Evolutionary conservation across 2,113 vertebrate genomes (phyloP).

Genomic region (Crypturellus undulatus): DNA sequence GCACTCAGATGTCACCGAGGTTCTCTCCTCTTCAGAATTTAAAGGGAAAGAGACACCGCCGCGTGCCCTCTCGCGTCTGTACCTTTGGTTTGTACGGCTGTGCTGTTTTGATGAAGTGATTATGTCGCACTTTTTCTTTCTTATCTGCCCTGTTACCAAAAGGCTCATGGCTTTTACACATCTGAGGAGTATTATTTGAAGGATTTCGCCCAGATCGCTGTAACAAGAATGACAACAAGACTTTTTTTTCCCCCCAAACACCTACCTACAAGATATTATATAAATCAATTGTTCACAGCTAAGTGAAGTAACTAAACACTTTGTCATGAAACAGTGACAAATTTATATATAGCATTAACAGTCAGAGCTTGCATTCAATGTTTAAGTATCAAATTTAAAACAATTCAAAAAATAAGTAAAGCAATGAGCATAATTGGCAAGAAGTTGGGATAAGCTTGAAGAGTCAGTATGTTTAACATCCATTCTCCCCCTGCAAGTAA

Average conservation of each 20-base stretch:
- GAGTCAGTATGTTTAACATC: not conserved
- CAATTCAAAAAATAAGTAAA: not conserved
- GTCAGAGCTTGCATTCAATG: not conserved
- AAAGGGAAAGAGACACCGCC: not conserved
- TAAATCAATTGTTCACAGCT: not conserved
- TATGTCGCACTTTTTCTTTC: conserved; percentile 96
- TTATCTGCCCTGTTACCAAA: conserved; percentile 97
- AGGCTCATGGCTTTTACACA: conserved; percentile 91
- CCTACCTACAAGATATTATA: not conserved
- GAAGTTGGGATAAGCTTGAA: not conserved
- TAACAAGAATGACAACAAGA: not conserved
- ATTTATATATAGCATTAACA: not conserved
- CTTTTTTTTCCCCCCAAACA: not conserved
- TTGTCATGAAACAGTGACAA: not conserved
- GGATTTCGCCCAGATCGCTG: conserved; percentile 92
- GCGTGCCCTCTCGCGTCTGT: not conserved
- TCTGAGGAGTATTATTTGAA: conserved; percentile 86
- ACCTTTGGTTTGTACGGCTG: conserved; percentile 99
- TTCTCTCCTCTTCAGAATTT: not conserved
- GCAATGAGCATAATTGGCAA: not conserved
- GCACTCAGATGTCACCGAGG: not conserved
- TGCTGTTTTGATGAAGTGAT: conserved; percentile 99
- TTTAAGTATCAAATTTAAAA: not conserved
- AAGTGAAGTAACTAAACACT: not conserved
- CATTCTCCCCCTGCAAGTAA: not conserved